Evolutionary conservation across 2,888 invertebrate genomes (phyloP), one percentile per base, ranked within the genome.

Genomic region (Xiphydria camelus): DNA sequence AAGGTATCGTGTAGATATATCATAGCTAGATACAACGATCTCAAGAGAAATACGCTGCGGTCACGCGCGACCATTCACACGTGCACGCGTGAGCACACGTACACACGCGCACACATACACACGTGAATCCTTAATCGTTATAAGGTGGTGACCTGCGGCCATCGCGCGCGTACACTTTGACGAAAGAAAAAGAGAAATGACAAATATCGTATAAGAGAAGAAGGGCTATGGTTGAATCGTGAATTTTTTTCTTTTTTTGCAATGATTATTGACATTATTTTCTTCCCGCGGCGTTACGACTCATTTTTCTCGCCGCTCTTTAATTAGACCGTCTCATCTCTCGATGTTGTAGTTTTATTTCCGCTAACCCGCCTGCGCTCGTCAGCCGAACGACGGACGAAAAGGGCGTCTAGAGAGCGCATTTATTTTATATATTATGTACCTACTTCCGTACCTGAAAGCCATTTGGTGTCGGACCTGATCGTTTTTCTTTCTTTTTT

Each of bases 21-120:
- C 71, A 71, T 70, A 73, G 71, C 65, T 74, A 72, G 69, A 69
- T 72, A 73, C 70, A 73, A 72, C 70, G 73, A 73, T 74, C 73
- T 73, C 70, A 71, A 53, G 10, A 25, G 10, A 17, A 33, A 41
- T 4, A 17, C 12, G n/a, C n/a, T 6, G 23, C n/a, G n/a, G n/a
- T n/a, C n/a, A n/a, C n/a, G n/a, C n/a, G n/a, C n/a, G n/a, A n/a
- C n/a, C n/a, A n/a, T n/a, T n/a, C n/a, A n/a, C n/a, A n/a, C n/a
- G n/a, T n/a, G n/a, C n/a, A n/a, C n/a, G n/a, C n/a, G n/a, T n/a
- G n/a, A n/a, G n/a, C n/a, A n/a, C n/a, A n/a, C n/a, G n/a, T n/a
- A n/a, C n/a, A n/a, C n/a, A n/a, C n/a, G n/a, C n/a, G n/a, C n/a
- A n/a, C n/a, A 29, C 29, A 29, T 15, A 65, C 64, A 66, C 65